Evolutionary conservation across 1,140 invertebrate genomes (phyloP).

Genomic region (Temnothorax longispinosus): DNA sequence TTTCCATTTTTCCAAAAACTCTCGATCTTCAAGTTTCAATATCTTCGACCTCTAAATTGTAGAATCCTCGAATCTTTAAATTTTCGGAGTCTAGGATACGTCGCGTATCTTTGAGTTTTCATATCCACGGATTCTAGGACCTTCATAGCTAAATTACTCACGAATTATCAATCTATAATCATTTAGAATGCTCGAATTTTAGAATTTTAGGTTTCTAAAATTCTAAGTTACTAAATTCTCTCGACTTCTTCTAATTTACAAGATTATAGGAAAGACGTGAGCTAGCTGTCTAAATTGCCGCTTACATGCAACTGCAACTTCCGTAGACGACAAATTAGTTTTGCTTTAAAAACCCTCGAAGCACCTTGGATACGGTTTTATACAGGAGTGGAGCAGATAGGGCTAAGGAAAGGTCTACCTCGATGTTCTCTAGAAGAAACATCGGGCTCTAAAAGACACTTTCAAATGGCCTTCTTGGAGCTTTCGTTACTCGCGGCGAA

Average conservation of each 20-base stretch:
- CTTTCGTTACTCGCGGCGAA: slow-evolving; percentile 69
- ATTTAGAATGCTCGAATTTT: slow-evolving; percentile 27
- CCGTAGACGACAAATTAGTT: slow-evolving; percentile 59
- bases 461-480: slow-evolving; percentile 81
- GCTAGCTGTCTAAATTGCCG: slow-evolving; percentile 43
- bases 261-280: slow-evolving; percentile 33
- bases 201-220: slow-evolving; percentile 23
- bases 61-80: neutral
- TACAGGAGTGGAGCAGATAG: slow-evolving; percentile 73
- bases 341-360: slow-evolving; percentile 30
- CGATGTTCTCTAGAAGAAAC: slow-evolving; percentile 68
- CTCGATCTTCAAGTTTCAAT: neutral
- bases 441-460: slow-evolving; percentile 76
- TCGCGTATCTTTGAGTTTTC: slow-evolving; percentile 12
- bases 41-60: neutral
- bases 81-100: neutral
- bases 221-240: slow-evolving; percentile 40
- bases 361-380: slow-evolving; percentile 64
- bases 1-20: slow-evolving; percentile 23
- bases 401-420: slow-evolving; percentile 73
- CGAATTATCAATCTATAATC: slow-evolving; percentile 39
- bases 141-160: slow-evolving; percentile 16
- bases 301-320: slow-evolving; percentile 46
- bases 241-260: slow-evolving; percentile 44
- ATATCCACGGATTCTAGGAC: neutral